Evolutionary conservation across 2,797 vertebrate species (phyloP).

Genomic region (Falco rusticolus): DNA sequence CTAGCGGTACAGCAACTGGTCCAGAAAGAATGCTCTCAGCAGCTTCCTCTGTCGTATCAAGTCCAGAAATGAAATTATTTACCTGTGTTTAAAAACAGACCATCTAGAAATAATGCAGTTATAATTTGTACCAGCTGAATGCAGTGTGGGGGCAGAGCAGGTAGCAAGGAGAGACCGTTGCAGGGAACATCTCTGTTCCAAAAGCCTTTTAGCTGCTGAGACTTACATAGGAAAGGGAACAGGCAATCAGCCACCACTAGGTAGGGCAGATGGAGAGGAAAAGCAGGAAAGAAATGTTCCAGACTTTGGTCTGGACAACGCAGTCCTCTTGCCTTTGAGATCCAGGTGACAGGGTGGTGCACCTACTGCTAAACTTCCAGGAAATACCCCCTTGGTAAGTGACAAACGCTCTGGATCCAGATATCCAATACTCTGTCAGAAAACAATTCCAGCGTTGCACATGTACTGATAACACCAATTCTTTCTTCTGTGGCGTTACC

Average conservation of each 20-base stretch:
- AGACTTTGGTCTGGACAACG: background rate
- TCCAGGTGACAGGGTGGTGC: accelerated
- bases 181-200: background rate
- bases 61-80: background rate
- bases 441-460: accelerated
- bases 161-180: background rate
- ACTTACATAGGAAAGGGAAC: background rate
- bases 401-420: accelerated
- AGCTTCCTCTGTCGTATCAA: background rate
- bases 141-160: background rate
- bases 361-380: background rate
- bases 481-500: background rate
- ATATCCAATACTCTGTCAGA: accelerated
- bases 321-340: background rate
- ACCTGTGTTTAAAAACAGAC: background rate
- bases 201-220: background rate
- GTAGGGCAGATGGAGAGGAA: background rate
- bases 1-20: background rate
- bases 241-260: background rate
- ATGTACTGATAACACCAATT: accelerated
- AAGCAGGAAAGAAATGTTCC: background rate
- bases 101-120: background rate
- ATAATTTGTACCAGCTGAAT: too few species aligned
- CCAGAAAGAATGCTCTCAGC: background rate
- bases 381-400: background rate